These are phyloP conservation scores for Crematogaster levior DNA, from an alignment of 2,888 invertebrate species.

Conservation along the genomic window DNA sequence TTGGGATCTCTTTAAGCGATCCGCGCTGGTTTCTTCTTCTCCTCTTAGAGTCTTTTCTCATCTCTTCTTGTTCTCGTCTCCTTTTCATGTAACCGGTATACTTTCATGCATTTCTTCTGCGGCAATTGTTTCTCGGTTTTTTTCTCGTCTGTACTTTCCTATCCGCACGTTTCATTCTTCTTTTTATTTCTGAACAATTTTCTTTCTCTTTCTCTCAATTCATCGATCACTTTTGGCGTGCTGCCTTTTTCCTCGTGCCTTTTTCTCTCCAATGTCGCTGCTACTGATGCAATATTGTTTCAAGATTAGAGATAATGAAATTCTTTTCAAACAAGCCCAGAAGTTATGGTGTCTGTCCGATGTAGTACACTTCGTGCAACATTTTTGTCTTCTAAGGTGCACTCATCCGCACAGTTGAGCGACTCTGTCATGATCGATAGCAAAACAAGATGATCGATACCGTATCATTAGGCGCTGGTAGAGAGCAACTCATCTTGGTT, in stretches of 20 bases:
- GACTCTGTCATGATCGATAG: slow-evolving; percentile 63
- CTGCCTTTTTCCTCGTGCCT: neutral
- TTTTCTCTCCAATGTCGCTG: slow-evolving; percentile 44
- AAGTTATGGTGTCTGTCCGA: slow-evolving; percentile 73
- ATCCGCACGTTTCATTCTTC: slow-evolving; percentile 1
- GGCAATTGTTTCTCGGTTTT: neutral
- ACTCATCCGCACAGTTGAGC: slow-evolving; percentile 54
- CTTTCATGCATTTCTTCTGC: neutral
- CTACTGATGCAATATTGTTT: slow-evolving; percentile 72
- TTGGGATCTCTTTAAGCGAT: slow-evolving; percentile 18
- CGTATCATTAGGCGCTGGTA: neutral
- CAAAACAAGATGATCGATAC: slow-evolving; percentile 57
- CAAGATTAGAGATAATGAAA: slow-evolving; percentile 76
- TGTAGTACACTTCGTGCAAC: slow-evolving; percentile 68
- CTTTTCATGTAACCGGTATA: neutral
- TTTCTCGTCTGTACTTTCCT: neutral
- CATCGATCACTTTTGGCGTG: neutral
- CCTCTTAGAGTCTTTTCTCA: neutral
- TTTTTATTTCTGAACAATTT: slow-evolving; percentile 9
- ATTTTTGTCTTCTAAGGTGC: slow-evolving; percentile 70
- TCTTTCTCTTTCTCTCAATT: neutral
- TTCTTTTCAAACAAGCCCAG: slow-evolving; percentile 69
- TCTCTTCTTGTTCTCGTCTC: neutral
- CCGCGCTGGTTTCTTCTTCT: neutral
- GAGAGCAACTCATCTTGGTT: slow-evolving; percentile 6